These are phyloP conservation scores for Parnassius apollo DNA, from an alignment of 2,888 invertebrate species.

Conservation along the genomic window DNA sequence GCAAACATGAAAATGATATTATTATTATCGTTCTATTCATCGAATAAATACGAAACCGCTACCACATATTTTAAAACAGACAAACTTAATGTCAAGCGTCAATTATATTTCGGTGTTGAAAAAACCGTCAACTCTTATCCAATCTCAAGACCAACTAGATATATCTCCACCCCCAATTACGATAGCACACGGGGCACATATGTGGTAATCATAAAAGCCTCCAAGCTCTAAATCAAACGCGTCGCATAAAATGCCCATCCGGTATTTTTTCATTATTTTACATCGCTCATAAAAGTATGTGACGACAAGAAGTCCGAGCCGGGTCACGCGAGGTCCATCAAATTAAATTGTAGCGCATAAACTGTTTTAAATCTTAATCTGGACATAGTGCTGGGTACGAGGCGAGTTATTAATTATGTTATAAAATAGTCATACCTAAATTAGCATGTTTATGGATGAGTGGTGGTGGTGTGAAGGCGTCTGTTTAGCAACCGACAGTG, in stretches of 20 bases:
- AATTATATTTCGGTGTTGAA: too few species aligned
- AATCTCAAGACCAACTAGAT: too few species aligned
- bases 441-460: constrained; percentile 75
- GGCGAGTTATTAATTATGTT: constrained; percentile 77
- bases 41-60: too few species aligned
- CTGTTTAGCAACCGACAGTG: constrained; percentile 27
- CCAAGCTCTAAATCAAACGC: constrained; percentile 63
- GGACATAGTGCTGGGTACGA: constrained; percentile 48
- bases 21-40: too few species aligned
- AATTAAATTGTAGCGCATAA: constrained; percentile 72
- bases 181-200: constrained; percentile 43
- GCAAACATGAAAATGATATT: too few species aligned
- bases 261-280: constrained; percentile 77
- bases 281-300: constrained; percentile 72
- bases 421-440: constrained; percentile 77
- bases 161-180: constrained; percentile 86
- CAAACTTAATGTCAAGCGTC: too few species aligned
- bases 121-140: too few species aligned
- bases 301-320: constrained; percentile 51
- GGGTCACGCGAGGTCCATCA: constrained; percentile 70
- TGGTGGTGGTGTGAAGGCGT: constrained; percentile 43
- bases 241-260: constrained; percentile 53
- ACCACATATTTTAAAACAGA: too few species aligned
- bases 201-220: constrained; percentile 48
- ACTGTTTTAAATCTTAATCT: constrained; percentile 75